A percentile compares a stretch with the other conserved stretches of the same genome.
These are phyloP conservation scores for Phoxinus phoxinus DNA, from an alignment of 2,113 vertebrate species.

Conservation along the genomic window DNA sequence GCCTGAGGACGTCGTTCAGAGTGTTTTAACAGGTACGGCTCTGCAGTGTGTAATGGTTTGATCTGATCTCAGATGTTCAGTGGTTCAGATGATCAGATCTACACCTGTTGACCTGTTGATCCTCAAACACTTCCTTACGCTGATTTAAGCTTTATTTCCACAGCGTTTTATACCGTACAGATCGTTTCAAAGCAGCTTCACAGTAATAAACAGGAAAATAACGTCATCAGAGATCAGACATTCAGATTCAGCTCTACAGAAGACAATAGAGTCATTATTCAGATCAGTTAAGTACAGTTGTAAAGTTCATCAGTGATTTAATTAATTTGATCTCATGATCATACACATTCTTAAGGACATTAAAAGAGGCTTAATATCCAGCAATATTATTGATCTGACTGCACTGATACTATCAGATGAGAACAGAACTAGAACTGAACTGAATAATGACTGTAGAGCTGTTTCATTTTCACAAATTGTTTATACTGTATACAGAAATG, in stretches of 20 bases:
- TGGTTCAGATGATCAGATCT: not conserved
- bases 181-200: not conserved
- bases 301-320: too few species aligned
- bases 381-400: too few species aligned
- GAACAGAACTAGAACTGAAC: too few species aligned
- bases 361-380: too few species aligned
- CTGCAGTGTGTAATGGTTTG: not conserved
- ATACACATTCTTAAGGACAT: too few species aligned
- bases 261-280: too few species aligned
- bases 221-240: not conserved
- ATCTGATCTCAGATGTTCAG: not conserved
- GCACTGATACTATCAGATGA: too few species aligned
- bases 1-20: slow-evolving; percentile 94
- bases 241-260: not conserved
- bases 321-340: too few species aligned
- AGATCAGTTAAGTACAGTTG: not conserved
- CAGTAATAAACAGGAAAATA: not conserved
- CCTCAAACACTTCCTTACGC: not conserved
- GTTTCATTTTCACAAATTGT: too few species aligned
- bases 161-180: not conserved
- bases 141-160: not conserved
- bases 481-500: too few species aligned
- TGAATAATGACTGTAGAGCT: too few species aligned
- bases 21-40: slow-evolving; percentile 88
- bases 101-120: too few species aligned